phyloP scores from a whole-genome alignment of 1,140 invertebrate genomes.

The Aleiodes sp. region DNA sequence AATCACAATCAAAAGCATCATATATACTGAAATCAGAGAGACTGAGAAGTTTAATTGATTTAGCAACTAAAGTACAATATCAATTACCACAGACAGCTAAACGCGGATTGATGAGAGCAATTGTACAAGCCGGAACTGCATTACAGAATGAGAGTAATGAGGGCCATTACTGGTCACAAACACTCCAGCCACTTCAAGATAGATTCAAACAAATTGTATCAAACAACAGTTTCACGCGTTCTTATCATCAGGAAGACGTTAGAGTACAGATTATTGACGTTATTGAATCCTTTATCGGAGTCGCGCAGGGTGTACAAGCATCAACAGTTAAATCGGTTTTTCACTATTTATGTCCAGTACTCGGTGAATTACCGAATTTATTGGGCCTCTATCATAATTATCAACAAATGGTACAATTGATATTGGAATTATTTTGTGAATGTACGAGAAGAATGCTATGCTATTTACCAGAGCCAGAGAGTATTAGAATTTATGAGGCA shows the following conservation, averaged over 20 bases:
- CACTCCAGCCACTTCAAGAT: conserved; percentile 71
- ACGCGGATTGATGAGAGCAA: conserved; percentile 67
- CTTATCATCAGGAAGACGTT: conserved; percentile 70
- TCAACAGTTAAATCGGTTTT: conserved; percentile 72
- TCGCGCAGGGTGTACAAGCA: conserved; percentile 70
- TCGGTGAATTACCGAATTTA: conserved; percentile 74
- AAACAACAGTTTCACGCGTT: conserved; percentile 69
- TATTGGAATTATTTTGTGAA: conserved; percentile 80
- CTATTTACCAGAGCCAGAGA: conserved; percentile 68
- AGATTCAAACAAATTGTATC: conserved; percentile 69
- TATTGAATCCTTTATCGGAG: conserved; percentile 74
- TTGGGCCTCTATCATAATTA: conserved; percentile 84
- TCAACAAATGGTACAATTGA: conserved; percentile 80
- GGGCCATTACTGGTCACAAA: conserved; percentile 67
- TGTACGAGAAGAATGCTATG: conserved; percentile 76
- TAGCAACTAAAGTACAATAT: conserved; percentile 62
- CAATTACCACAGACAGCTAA: conserved; percentile 65
- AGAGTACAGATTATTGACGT: conserved; percentile 72
- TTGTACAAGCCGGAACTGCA: conserved; percentile 64
- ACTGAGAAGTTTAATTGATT: conserved; percentile 57
- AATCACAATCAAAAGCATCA: conserved; percentile 65
- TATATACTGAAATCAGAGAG: conserved; percentile 52
- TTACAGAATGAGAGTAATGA: conserved; percentile 57
- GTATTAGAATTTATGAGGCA: conserved; percentile 70
- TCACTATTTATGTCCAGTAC: conserved; percentile 71